Evolutionary conservation across 1,140 invertebrate genomes (phyloP).

Genomic region (Riptortus pedestris): DNA sequence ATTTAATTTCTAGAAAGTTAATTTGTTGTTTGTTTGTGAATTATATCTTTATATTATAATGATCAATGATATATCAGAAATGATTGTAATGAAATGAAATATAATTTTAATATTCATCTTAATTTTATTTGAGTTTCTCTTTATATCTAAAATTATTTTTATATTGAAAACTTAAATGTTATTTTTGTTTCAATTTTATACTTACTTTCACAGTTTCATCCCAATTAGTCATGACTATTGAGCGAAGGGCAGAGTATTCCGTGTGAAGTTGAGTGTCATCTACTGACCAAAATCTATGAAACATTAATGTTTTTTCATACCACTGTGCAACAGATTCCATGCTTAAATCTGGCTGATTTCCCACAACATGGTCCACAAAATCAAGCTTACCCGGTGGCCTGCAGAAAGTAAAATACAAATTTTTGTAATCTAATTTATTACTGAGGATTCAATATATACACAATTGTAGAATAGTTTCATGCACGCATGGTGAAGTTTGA

Average conservation of each 20-base stretch:
- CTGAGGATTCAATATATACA: no score
- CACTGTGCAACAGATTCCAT: constrained; percentile 85
- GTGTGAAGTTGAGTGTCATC: constrained; percentile 95
- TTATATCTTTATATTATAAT: no score
- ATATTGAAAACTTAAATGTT: no score
- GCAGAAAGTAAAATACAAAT: constrained; percentile 34
- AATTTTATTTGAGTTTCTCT: not conserved
- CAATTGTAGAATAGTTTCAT: no score
- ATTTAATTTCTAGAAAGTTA: no score
- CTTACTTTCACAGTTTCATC: constrained; percentile 92
- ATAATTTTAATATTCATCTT: no score
- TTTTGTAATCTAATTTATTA: no score
- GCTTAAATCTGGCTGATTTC: constrained; percentile 85
- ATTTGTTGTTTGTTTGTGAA: no score
- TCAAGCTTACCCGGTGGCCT: constrained; percentile 66
- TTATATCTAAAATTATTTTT: not conserved
- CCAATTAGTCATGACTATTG: constrained; percentile 93
- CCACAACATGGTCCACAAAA: constrained; percentile 94
- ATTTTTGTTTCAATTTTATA: no score
- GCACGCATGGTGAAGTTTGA: no score
- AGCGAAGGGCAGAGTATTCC: constrained; percentile 88
- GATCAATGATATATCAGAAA: no score
- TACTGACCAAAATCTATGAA: constrained; percentile 98
- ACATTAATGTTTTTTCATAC: constrained; percentile 88
- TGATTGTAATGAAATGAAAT: no score